phyloP scores from a whole-genome alignment of 2,888 invertebrate species.

The Rhaphigaster nebulosa region DNA sequence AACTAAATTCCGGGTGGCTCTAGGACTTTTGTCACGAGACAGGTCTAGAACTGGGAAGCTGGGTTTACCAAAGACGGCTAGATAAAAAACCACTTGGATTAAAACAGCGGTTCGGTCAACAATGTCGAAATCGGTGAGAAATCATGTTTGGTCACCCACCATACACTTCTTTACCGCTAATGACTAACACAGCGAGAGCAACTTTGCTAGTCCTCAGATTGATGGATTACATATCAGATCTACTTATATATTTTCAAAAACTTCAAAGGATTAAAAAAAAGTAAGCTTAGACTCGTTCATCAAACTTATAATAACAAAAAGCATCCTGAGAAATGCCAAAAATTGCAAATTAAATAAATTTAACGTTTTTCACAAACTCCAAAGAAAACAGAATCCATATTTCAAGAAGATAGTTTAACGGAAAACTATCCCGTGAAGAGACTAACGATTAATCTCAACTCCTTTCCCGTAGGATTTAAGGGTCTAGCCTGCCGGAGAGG shows the following conservation, averaged over 20 bases:
- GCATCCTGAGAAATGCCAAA: background rate
- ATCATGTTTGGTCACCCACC: too few relatives aligned
- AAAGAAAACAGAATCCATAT: background rate
- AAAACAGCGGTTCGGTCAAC: too few relatives aligned
- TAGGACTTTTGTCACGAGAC: too few relatives aligned
- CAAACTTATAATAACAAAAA: background rate
- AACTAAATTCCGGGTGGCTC: too few relatives aligned
- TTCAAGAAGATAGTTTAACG: background rate
- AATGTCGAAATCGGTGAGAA: too few relatives aligned
- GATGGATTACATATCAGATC: background rate
- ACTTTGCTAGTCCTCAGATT: background rate
- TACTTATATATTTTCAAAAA: background rate
- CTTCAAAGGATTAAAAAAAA: too few relatives aligned
- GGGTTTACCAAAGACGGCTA: too few relatives aligned
- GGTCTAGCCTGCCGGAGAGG: background rate
- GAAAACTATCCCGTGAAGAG: background rate
- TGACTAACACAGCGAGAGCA: background rate
- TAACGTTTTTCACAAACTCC: background rate
- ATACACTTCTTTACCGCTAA: background rate
- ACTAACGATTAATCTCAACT: background rate
- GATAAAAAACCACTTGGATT: too few relatives aligned
- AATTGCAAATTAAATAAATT: background rate
- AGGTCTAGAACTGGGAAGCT: too few relatives aligned
- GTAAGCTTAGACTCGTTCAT: too few relatives aligned
- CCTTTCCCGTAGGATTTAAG: background rate